A percentile compares a stretch with the other conserved stretches of the same genome.
phyloP scores from a whole-genome alignment of 1,140 invertebrate species.

The Hylaeus volcanicus region DNA sequence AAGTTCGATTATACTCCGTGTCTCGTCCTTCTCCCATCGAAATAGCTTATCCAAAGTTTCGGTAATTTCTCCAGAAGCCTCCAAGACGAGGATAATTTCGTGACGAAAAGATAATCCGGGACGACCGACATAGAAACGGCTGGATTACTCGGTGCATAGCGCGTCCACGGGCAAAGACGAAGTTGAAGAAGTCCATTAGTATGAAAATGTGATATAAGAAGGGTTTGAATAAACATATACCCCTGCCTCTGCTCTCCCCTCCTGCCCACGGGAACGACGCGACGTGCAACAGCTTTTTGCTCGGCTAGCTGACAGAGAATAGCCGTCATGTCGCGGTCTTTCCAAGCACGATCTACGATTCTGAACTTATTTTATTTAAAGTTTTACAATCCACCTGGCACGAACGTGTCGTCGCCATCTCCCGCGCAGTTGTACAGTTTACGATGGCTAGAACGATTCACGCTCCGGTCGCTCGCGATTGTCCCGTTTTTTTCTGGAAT shows the following conservation, averaged over 20 bases:
- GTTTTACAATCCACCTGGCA: slow-evolving; percentile 60
- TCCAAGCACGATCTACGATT: slow-evolving; percentile 39
- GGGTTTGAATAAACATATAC: slow-evolving; percentile 70
- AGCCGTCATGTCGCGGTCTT: slow-evolving; percentile 29
- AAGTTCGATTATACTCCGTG: no score
- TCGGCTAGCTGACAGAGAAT: neutral
- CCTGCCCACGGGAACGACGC: slow-evolving; percentile 32
- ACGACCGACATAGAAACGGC: neutral
- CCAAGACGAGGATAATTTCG: neutral
- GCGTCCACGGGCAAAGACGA: slow-evolving; percentile 30
- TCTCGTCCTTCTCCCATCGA: neutral
- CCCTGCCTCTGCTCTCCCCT: slow-evolving; percentile 18
- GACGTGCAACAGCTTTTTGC: slow-evolving; percentile 46
- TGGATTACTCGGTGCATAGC: neutral
- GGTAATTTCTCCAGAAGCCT: neutral
- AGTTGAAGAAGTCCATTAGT: slow-evolving; percentile 74
- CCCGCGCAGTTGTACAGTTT: neutral
- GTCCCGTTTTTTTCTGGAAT: no score
- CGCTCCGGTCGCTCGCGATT: neutral
- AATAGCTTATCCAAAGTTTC: neutral
- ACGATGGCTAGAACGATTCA: neutral
- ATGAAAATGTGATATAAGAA: slow-evolving; percentile 72
- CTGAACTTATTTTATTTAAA: slow-evolving; percentile 71
- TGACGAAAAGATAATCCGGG: slow-evolving; percentile 18
- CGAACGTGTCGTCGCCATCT: slow-evolving; percentile 34